A percentile compares a stretch with the other conserved stretches of the same genome.
Evolutionary conservation across 2,888 invertebrate genomes (phyloP).

Genomic region (Elaeidobius kamerunicus): DNA sequence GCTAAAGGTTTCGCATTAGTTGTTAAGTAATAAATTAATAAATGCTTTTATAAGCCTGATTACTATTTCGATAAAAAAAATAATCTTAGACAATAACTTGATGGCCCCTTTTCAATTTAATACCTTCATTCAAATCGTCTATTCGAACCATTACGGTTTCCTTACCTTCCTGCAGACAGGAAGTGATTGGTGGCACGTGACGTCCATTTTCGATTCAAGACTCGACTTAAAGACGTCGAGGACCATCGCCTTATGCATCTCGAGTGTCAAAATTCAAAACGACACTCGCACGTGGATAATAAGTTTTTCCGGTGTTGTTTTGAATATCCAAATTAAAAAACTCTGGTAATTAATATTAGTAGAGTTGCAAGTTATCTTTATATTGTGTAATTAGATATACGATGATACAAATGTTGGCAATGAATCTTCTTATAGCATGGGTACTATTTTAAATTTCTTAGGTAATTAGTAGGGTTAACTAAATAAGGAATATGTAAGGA

Average conservation of each 20-base stretch:
- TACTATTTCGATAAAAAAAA: neutral
- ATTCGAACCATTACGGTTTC: slow-evolving; percentile 25
- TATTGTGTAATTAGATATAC: too few species aligned
- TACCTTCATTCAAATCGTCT: slow-evolving; percentile 3
- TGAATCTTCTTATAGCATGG: too few species aligned
- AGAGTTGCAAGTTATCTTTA: neutral
- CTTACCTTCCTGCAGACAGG: slow-evolving; percentile 28
- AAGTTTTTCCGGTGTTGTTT: slow-evolving; percentile 27
- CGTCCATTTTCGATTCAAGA: slow-evolving; percentile 20
- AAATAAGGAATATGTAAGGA: too few species aligned
- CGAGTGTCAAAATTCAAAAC: slow-evolving; percentile 27
- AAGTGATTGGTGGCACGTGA: slow-evolving; percentile 28
- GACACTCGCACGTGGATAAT: slow-evolving; percentile 23
- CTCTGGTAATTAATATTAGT: slow-evolving; percentile 2
- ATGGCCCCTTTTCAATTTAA: slow-evolving; percentile 1
- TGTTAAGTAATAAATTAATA: too few species aligned
- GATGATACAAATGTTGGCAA: too few species aligned
- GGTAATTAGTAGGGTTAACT: too few species aligned
- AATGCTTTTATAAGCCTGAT: too few species aligned
- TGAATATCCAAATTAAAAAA: slow-evolving; percentile 14
- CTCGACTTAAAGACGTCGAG: slow-evolving; percentile 18
- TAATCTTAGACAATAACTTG: neutral
- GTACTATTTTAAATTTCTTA: too few species aligned
- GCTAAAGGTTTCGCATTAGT: too few species aligned
- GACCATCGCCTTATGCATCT: slow-evolving; percentile 24